Evolutionary conservation across 1,140 invertebrate genomes (phyloP).

Genomic region (Bactericera cockerelli): DNA sequence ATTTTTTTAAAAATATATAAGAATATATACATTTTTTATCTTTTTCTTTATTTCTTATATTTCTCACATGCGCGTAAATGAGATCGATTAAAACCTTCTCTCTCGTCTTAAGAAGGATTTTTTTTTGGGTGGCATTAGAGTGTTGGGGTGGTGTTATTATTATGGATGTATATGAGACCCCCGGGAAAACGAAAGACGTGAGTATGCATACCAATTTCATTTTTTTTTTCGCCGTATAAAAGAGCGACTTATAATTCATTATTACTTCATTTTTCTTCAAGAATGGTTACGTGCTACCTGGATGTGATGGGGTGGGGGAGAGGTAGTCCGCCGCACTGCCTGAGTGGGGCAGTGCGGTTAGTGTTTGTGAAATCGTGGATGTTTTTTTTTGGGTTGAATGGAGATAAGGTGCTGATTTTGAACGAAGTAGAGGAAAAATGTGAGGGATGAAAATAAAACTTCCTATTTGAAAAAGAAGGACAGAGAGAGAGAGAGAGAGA

Average conservation of each 20-base stretch:
- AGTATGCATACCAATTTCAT: conserved; percentile 1
- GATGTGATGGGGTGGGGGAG: too few species aligned
- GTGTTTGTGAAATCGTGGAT: too few species aligned
- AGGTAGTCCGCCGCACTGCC: too few species aligned
- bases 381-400: too few species aligned
- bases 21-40: conserved; percentile 8
- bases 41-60: conserved; percentile 8
- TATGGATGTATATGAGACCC: conserved; percentile 9
- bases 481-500: too few species aligned
- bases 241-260: conserved; percentile 4
- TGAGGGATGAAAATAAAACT: too few species aligned
- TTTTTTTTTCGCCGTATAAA: neutral
- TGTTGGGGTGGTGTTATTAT: conserved; percentile 1
- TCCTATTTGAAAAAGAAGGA: too few species aligned
- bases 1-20: conserved; percentile 4
- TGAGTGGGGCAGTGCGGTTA: too few species aligned
- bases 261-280: conserved; percentile 5
- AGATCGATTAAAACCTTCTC: conserved; percentile 17
- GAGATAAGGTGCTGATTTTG: too few species aligned
- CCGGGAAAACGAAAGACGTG: neutral
- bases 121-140: conserved; percentile 8
- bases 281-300: neutral
- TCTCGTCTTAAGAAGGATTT: neutral
- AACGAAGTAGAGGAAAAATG: too few species aligned
- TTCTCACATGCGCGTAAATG: conserved; percentile 19